Conservation (phyloP, 2,888 invertebrate species). For the Tetropium fuscum region DNA sequence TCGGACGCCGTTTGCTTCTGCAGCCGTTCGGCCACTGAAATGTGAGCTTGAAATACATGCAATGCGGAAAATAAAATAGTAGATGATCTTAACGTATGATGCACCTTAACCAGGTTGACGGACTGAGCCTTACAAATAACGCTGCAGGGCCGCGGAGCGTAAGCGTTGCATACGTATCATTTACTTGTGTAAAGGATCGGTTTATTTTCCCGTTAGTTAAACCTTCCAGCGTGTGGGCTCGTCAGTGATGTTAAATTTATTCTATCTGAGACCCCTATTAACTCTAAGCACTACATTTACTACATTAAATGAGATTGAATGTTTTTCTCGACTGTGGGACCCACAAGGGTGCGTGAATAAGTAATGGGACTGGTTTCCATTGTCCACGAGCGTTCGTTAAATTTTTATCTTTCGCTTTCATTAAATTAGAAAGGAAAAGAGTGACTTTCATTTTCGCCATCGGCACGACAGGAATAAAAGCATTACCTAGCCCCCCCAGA, state of each 20-base stretch:
- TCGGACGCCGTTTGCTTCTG: no score
- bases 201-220: conserved; percentile 24
- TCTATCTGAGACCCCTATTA: conserved; percentile 29
- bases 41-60: no score
- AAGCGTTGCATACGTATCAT: conserved; percentile 17
- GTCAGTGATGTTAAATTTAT: conserved; percentile 23
- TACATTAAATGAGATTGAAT: conserved; percentile 32
- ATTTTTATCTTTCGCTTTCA: conserved; percentile 14
- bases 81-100: no score
- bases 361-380: conserved; percentile 22
- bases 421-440: conserved; percentile 4
- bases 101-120: no score
- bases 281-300: conserved; percentile 31
- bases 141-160: no score
- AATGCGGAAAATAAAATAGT: no score
- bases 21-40: no score
- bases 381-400: conserved; percentile 10
- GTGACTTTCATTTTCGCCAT: not conserved
- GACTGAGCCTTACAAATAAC: no score
- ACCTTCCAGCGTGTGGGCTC: conserved; percentile 1
- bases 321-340: conserved; percentile 26
- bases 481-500: no score
- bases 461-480: not conserved
- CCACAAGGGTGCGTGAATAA: conserved; percentile 29
- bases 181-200: conserved; percentile 18